Percentiles rank a stretch among this genome's conserved stretches.
Conservation (phyloP, 2,888 invertebrate species). For the Saturnia japonica region DNA sequence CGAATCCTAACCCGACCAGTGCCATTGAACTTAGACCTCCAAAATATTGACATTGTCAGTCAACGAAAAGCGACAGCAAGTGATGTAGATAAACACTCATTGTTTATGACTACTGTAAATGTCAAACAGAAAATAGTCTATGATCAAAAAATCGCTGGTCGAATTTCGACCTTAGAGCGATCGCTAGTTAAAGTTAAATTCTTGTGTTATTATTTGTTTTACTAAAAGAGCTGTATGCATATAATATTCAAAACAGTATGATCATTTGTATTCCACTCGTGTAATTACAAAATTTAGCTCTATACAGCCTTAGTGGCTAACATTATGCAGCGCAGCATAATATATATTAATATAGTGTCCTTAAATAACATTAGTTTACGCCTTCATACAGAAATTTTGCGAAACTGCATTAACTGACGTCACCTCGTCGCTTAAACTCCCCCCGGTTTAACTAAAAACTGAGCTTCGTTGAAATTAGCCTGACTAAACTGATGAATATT, state of each 20-base stretch:
- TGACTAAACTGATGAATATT: conserved; percentile 14
- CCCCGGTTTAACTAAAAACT: conserved; percentile 14
- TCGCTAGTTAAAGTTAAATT: too few relatives aligned
- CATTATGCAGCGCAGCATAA: conserved; percentile 1
- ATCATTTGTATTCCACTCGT: background rate
- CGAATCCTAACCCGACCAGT: too few relatives aligned
- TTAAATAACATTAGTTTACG: conserved; percentile 32
- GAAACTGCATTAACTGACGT: conserved; percentile 37
- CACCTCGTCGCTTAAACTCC: conserved; percentile 12
- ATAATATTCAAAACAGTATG: background rate
- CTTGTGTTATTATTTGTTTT: too few relatives aligned
- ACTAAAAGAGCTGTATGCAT: background rate
- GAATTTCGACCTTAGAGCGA: too few relatives aligned
- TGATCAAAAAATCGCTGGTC: too few relatives aligned
- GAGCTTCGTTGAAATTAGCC: conserved; percentile 6
- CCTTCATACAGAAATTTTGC: conserved; percentile 32
- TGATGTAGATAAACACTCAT: too few relatives aligned
- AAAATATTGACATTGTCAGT: too few relatives aligned
- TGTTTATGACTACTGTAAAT: too few relatives aligned
- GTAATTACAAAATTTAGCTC: conserved; percentile 2
- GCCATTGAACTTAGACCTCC: too few relatives aligned
- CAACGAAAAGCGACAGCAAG: too few relatives aligned
- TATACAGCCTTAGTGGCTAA: background rate
- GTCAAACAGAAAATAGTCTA: too few relatives aligned
- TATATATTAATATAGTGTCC: conserved; percentile 23